Evolutionary conservation across 2,113 vertebrate genomes (phyloP).

Genomic region (Coptodon bakossiorum): DNA sequence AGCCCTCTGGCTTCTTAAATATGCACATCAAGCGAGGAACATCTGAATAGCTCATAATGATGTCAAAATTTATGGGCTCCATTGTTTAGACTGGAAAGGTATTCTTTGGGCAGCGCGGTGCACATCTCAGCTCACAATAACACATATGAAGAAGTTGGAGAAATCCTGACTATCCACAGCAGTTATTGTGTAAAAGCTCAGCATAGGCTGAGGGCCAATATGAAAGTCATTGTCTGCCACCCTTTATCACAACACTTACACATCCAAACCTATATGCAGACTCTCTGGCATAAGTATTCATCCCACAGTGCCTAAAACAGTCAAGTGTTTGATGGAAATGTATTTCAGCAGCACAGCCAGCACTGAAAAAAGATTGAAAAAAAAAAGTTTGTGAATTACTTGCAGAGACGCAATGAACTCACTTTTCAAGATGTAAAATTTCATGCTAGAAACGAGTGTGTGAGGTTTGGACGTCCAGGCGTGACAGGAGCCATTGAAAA

Average conservation of each 20-base stretch:
- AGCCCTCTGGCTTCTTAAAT: slow-evolving; percentile 43
- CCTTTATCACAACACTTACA: background rate
- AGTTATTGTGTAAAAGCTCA: background rate
- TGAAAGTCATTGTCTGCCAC: background rate
- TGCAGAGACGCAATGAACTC: background rate
- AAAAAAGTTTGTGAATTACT: background rate
- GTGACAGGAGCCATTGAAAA: slow-evolving; percentile 5
- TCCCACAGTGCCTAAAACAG: background rate
- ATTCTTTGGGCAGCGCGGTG: background rate
- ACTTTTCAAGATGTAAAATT: background rate
- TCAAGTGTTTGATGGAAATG: background rate
- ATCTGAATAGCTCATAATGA: slow-evolving; percentile 44
- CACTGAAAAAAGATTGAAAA: background rate
- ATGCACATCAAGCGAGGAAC: slow-evolving; percentile 10
- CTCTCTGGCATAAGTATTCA: background rate
- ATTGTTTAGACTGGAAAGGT: slow-evolving; percentile 32
- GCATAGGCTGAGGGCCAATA: background rate
- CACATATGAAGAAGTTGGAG: background rate
- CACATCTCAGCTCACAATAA: background rate
- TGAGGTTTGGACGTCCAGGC: background rate
- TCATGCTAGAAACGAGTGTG: background rate
- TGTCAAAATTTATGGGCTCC: slow-evolving; percentile 11
- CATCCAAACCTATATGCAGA: background rate
- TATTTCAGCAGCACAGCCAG: background rate
- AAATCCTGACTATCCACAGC: background rate